Evolutionary conservation across 2,113 vertebrate genomes (phyloP), one percentile per base, ranked within the genome.

Genomic region (Tinamus guttatus): DNA sequence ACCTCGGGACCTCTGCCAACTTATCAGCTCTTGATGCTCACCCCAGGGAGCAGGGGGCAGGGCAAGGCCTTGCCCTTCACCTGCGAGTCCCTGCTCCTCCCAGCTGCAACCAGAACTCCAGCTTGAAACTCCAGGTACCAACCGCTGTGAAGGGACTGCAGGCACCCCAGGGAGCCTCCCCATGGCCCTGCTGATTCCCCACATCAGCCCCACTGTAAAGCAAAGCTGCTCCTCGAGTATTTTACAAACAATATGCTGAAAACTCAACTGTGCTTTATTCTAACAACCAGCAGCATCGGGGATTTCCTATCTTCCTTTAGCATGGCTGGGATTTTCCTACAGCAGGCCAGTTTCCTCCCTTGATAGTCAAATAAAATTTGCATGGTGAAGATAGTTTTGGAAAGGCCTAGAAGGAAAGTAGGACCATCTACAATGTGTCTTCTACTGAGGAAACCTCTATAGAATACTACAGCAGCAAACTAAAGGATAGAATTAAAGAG

Each of bases 381-480:
- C 20, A 14, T 21, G 22, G n/a, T 25, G 54, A 62, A 81, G 24
- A 41, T 8, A 9, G 43, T 43, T 1, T 24, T 2, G 14, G 12
- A 25, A 38, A 82, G 34, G 36, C 15, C 49, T 60, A 32, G 47
- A 65, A 67, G 80, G 18, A 45, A 52, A 81, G 43, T 0, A 56
- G 60, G 15, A 32, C 32, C 30, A 45, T 5, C 25, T 73, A 10
- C 9, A 24, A 4, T 1, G 5, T 2, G 24, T 34, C 10, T 28
- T 83, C 19, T 2, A 43, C 22, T 19, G 54, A 21, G 27, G 3
- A 41, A 79, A 52, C 19, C 36, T 16, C 67, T 11, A 5, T 0
- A 43, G 75, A 87, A 52, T 24, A 41, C 9, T 1, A 0, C 0
- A 24, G 5, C 32, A 41, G 21, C 22, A n/a, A 60, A 20, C 6